Percentiles rank a stretch among this genome's conserved stretches.
These are phyloP conservation scores for Phocides pigmalion DNA, from an alignment of 1,140 invertebrate genomes.

Conservation along the genomic window DNA sequence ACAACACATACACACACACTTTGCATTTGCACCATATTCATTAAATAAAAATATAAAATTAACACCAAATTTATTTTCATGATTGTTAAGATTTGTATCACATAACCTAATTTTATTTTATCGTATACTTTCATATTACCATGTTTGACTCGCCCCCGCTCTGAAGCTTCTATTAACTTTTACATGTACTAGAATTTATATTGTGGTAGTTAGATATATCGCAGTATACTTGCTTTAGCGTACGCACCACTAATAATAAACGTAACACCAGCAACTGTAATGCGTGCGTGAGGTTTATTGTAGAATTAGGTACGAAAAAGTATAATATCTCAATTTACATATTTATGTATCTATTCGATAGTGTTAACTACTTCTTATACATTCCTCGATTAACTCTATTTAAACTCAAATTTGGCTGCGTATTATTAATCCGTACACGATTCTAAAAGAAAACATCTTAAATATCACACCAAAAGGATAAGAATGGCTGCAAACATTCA, in stretches of 20 bases:
- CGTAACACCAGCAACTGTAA: conserved; percentile 73
- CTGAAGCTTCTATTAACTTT: conserved; percentile 58
- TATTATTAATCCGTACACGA: conserved; percentile 61
- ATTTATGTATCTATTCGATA: conserved; percentile 65
- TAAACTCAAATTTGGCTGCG: conserved; percentile 52
- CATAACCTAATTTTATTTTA: conserved; percentile 10
- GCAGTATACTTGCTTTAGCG: conserved; percentile 64
- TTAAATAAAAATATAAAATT: conserved; percentile 13
- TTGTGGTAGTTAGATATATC: conserved; percentile 46
- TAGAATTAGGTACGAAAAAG: conserved; percentile 50
- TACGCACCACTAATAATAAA: conserved; percentile 60
- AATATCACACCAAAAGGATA: conserved; percentile 52
- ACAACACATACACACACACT: conserved; percentile 27
- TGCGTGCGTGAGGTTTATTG: conserved; percentile 70
- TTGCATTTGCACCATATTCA: conserved; percentile 21
- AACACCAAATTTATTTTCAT: conserved; percentile 1
- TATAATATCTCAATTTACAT: conserved; percentile 53
- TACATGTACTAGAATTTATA: conserved; percentile 38
- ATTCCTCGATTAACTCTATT: conserved; percentile 70
- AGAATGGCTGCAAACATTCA: conserved; percentile 59
- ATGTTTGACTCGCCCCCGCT: conserved; percentile 37
- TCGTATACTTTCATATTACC: conserved; percentile 14
- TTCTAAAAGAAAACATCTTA: conserved; percentile 81
- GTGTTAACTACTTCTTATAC: conserved; percentile 60
- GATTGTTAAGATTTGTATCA: neutral